phyloP scores from a whole-genome alignment of 2,113 vertebrate genomes.

The Ailurus styani region DNA sequence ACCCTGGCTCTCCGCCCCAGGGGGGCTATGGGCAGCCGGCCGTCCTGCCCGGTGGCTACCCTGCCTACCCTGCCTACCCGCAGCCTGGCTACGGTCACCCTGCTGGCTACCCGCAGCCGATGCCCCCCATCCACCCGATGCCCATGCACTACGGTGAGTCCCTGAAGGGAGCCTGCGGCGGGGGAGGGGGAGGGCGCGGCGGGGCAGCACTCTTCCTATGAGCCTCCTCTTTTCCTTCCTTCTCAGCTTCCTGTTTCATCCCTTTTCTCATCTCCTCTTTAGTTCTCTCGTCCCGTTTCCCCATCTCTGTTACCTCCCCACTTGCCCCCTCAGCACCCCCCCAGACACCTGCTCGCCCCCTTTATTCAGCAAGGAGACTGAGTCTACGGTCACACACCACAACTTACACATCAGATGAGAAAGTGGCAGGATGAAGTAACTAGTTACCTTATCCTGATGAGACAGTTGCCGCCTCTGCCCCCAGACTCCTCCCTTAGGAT shows the following conservation, averaged over 20 bases:
- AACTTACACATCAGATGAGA: neutral
- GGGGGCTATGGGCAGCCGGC: conserved; percentile 75
- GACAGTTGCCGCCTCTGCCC: neutral
- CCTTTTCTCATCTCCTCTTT: neutral
- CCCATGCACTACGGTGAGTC: conserved; percentile 85
- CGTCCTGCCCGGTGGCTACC: conserved; percentile 53
- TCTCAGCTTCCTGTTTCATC: neutral
- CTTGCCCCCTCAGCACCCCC: neutral
- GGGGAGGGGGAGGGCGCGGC: neutral
- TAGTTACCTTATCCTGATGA: neutral
- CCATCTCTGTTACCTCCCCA: neutral
- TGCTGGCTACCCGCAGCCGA: conserved; percentile 78
- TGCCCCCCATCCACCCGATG: conserved; percentile 85
- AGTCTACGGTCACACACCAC: neutral
- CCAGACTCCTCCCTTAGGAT: neutral
- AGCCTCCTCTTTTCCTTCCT: neutral
- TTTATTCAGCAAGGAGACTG: neutral
- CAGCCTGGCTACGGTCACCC: conserved; percentile 79
- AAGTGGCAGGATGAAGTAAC: neutral
- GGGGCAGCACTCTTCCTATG: too few relatives aligned
- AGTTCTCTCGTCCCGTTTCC: neutral
- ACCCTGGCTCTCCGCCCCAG: conserved; percentile 77
- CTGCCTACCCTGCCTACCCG: conserved; percentile 77
- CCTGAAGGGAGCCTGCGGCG: neutral
- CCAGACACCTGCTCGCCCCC: neutral